These are phyloP conservation scores for Cyaniris semiargus DNA, from an alignment of 2,888 invertebrate genomes.

Conservation along the genomic window DNA sequence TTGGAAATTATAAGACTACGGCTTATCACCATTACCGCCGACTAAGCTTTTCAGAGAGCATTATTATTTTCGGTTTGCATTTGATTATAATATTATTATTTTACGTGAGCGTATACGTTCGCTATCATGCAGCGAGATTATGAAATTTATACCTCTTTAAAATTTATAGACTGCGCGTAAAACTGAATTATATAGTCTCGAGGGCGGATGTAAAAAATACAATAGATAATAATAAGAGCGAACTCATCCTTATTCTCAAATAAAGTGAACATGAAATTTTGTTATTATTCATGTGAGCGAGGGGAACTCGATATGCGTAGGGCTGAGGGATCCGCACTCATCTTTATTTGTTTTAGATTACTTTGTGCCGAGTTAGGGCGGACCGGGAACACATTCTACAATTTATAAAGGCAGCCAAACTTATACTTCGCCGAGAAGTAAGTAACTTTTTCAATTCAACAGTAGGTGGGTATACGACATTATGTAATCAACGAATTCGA, in stretches of 20 bases:
- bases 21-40: too few species aligned
- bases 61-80: not conserved
- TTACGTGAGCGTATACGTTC: not conserved
- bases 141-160: constrained; percentile 12
- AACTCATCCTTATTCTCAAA: constrained; percentile 35
- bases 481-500: constrained; percentile 16
- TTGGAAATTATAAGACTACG: too few species aligned
- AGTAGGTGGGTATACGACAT: constrained; percentile 3
- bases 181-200: constrained; percentile 11
- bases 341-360: constrained; percentile 78
- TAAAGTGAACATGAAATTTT: constrained; percentile 57
- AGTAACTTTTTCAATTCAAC: constrained; percentile 65
- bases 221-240: constrained; percentile 14
- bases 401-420: constrained; percentile 61
- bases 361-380: constrained; percentile 70
- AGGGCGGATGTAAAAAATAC: constrained; percentile 20
- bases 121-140: constrained; percentile 25
- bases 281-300: constrained; percentile 67
- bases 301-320: constrained; percentile 66
- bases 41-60: not conserved
- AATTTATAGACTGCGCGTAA: constrained; percentile 13
- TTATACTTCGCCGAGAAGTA: constrained; percentile 55
- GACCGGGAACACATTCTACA: constrained; percentile 59
- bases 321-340: constrained; percentile 66
- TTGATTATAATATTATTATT: not conserved